phyloP scores from a whole-genome alignment of 2,113 vertebrate genomes.

The Megaceryle torquata region DNA sequence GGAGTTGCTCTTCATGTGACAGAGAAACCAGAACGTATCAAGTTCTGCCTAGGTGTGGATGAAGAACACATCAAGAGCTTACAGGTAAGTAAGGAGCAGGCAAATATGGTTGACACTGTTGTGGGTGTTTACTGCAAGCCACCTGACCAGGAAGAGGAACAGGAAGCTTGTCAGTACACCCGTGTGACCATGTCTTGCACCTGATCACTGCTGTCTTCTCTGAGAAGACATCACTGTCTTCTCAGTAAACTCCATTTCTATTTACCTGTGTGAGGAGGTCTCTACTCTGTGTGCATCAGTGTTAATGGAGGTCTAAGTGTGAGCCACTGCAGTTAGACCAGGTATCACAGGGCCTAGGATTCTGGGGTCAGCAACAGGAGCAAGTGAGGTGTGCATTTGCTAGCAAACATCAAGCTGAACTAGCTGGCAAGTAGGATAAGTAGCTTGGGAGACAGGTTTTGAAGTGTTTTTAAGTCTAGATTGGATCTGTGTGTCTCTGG shows the following conservation, averaged over 20 bases:
- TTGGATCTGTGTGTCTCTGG: neutral
- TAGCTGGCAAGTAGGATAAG: neutral
- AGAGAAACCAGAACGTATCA: no score
- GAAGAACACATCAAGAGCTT: no score
- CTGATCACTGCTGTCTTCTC: neutral
- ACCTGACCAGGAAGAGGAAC: no score
- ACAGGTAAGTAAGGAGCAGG: no score
- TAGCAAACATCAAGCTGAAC: neutral
- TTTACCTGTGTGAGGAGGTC: neutral
- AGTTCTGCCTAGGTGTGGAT: no score
- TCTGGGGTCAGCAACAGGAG: neutral
- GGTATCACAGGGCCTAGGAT: neutral
- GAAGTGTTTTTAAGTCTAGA: neutral
- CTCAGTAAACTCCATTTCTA: neutral
- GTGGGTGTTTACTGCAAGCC: no score
- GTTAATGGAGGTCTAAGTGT: neutral
- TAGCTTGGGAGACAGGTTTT: neutral
- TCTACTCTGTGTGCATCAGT: neutral
- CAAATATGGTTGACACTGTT: no score
- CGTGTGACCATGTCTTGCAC: neutral
- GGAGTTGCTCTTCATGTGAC: no score
- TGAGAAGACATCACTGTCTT: no score
- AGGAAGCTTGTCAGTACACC: fast-evolving
- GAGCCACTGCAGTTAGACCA: neutral
- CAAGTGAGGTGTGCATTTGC: neutral